Base-by-base conservation (phyloP, 2,113 vertebrate genomes). In the Pseudorectes ferrugineus region DNA sequence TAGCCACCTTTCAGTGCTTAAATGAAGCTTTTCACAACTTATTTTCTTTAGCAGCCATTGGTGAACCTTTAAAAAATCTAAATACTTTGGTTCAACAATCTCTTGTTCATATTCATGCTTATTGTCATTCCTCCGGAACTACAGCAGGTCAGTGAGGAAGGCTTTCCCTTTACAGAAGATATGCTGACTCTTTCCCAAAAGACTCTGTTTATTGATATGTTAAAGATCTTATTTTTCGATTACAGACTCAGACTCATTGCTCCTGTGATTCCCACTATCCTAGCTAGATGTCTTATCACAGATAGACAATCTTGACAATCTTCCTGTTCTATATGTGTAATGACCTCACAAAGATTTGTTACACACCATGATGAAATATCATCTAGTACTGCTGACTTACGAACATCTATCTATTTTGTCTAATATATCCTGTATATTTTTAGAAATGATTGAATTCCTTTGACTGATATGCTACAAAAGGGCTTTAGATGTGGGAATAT, bases 301-400 rank as follows among this genome's bases (percentile, higher is more conserved):
- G 16, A 33, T 0, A 51, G 19, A 16, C 6, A 31, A 11, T 31
- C 24, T 49, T 33, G 19, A 61, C 19, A 61, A 6, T 48, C 24
- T 74, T 51, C 17, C 31, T 62, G 22, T 25, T 19, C 66, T 29
- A 2, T 24, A 38, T 2, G 1, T 0, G 0, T 20, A 19, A 6
- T 57, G 29, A 19, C 10, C 16, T 54, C 49, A 48, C 35, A 75
- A 76, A 12, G 11, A 22, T 7, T 18, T 3, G 14, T 24, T 51
- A 17, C 17, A 38, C 55, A 80, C 7, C 7, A 22, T 29, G 7
- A 16, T 51, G 29, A 81, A 72, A 40, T 46, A 67, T 36, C 57
- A 66, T 38, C 42, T 36, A 12, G 22, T 76, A 25, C 22, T 76
- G 10, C 13, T 71, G 57, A 80, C 2, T 40, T 55, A 66, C 8